Conservation (phyloP, 2,888 invertebrate species). For the Pachycephus smyrnensis region DNA sequence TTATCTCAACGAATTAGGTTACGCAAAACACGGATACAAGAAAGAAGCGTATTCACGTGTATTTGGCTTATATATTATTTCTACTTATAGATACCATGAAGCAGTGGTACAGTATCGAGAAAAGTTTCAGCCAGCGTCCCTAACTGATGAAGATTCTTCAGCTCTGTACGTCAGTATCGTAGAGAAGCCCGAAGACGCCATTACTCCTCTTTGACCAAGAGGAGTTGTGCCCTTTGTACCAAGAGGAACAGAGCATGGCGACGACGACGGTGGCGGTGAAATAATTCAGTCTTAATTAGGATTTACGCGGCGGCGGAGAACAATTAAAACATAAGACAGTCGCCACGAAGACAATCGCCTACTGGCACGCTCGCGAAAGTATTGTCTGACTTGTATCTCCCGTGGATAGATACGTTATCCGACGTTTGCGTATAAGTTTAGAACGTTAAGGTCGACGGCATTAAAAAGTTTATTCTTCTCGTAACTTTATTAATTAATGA, state of each 20-base stretch:
- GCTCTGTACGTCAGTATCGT: not conserved
- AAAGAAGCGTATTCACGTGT: not conserved
- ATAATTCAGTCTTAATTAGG: constrained; percentile 62
- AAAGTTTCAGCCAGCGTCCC: not conserved
- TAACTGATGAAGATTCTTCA: not conserved
- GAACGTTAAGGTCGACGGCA: not conserved
- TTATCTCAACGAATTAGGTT: not conserved
- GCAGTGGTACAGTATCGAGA: not conserved
- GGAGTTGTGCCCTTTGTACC: not conserved
- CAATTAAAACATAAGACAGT: constrained; percentile 56
- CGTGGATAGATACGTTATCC: not conserved
- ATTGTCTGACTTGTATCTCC: constrained; percentile 25
- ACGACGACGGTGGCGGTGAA: constrained; percentile 33
- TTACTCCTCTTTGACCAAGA: not conserved
- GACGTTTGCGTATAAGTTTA: not conserved
- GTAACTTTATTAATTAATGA: not conserved
- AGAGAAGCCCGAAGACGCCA: not conserved
- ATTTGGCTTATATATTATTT: not conserved
- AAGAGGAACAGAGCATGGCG: not conserved
- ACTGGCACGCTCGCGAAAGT: constrained; percentile 19
- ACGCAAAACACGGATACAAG: not conserved
- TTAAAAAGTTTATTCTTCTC: not conserved
- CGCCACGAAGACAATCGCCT: constrained; percentile 35
- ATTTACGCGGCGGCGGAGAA: constrained; percentile 56
- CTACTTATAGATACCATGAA: not conserved